Base-by-base conservation (phyloP, 2,113 vertebrate genomes). In the Odontophorus gujanensis region DNA sequence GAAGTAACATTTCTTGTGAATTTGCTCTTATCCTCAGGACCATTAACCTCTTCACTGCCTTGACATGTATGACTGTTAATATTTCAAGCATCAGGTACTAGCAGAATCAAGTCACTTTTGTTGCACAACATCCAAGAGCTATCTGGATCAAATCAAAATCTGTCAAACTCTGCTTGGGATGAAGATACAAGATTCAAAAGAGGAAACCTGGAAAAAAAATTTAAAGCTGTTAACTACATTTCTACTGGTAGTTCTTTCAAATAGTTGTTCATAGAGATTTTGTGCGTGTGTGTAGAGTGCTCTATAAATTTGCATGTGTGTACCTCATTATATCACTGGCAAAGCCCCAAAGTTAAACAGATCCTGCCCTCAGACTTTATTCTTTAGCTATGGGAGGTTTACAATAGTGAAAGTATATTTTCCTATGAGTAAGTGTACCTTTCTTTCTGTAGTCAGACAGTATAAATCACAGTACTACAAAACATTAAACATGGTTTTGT, bases 81-180 rank as follows among this genome's bases (percentile, higher is more conserved):
- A 97, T 98, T 94, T 96, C 97, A 67, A 98, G 95, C 81, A 87
- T 97, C 62, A 98, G 97, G 74, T 98, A 98, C 92, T 98, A 98
- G 83, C 97, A 97, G 85, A 98, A 97, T 79, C 96, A 97, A 83
- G 97, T 92, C 97, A 96, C 90, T 98, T 97, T 65, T 98, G 98
- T 96, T 98, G 98, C 96, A 98, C 97, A 43, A 98, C 98, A 3
- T 98, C 98, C 11, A 98, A 98, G 96, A 98, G 98, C 95, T 99
- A 98, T 95, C 97, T 98, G 86, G 97, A 98, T 91, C 97, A 97
- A 48, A 97, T 98, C 95, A 98, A 98, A 93, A 94, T 98, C 48
- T 98, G 97, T 24, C 93, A 92, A 72, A 97, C 97, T 87, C 95
- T 98, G 61, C 94, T 97, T 87, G 82, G 91, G 28, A 97, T 96